A percentile compares a stretch with the other conserved stretches of the same genome.
Conservation (phyloP, 2,888 invertebrate genomes). For the Diadromus collaris region DNA sequence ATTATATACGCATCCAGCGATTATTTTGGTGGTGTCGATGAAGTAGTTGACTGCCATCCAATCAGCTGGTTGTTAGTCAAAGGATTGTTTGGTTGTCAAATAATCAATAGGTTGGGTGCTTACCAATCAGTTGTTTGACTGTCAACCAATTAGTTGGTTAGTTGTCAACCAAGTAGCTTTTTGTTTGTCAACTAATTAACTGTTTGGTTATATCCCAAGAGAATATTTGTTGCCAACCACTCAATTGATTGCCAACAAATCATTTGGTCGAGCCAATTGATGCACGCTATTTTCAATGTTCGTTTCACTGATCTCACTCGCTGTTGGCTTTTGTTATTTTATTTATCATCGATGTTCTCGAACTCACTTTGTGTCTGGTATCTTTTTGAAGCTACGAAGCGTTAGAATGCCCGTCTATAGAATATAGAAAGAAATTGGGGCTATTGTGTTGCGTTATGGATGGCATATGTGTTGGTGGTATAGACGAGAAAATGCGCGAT, state of each 20-base stretch:
- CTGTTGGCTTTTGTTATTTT: conserved; percentile 21
- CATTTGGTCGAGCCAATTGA: not conserved
- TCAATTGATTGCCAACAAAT: not conserved
- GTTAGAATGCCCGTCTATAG: conserved; percentile 76
- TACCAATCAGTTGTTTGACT: too few species aligned
- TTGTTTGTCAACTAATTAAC: not conserved
- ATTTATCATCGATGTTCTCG: conserved; percentile 23
- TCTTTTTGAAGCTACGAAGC: conserved; percentile 74
- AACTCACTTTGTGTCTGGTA: conserved; percentile 59
- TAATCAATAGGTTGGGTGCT: too few species aligned
- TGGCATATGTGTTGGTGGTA: conserved; percentile 38
- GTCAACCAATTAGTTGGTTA: too few species aligned
- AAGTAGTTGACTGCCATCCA: too few species aligned
- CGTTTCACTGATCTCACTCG: conserved; percentile 34
- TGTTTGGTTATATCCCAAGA: not conserved
- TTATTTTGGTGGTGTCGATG: too few species aligned
- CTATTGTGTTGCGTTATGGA: conserved; percentile 72
- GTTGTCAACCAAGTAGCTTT: too few species aligned
- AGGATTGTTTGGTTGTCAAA: too few species aligned
- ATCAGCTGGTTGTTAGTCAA: too few species aligned
- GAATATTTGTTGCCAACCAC: not conserved
- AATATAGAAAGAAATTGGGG: conserved; percentile 66
- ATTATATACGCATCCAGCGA: too few species aligned
- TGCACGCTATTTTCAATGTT: not conserved
- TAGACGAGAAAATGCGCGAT: conserved; percentile 31